Base-by-base conservation (phyloP, 1,140 invertebrate species). In the Drosophila equinoxialis region DNA sequence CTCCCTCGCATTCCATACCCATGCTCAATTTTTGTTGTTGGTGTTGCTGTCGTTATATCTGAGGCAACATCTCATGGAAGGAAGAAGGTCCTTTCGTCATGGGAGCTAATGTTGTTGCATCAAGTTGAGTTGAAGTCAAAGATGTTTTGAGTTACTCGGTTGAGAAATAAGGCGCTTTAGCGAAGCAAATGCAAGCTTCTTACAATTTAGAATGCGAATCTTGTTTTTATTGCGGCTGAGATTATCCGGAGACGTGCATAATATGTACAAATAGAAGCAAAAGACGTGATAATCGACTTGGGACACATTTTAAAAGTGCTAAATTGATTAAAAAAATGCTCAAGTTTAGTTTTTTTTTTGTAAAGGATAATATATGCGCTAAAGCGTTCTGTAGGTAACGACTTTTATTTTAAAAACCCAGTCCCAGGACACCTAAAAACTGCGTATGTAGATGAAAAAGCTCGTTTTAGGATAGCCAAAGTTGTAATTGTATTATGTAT, bases 131-230 rank as follows among this genome's bases (percentile, higher is more conserved):
- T 69, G 45, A 70, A 77, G 74, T 77, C 74, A 77, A 77, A 77
- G 74, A 77, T 77, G 74, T 65, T 76, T 77, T 77, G 58, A 77
- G 60, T 57, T 48, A 77, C 60, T 77, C 60, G 59, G 60, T 54
- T 77, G 74, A 77, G 74, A 77, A 77, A 77, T 77, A 77, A 70
- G 74, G 66, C 65, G 74, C 74, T 77, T 69, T 39, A 39, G 60
- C 7, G 14, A 8, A 23, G 45, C 45, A 48, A 48, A 33, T 41
- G 41, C 74, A 70, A 77, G 73, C 66, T 77, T 73, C 51, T 70
- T 76, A 70, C 59, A 58, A 65, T 77, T 77, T 77, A 65, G 63
- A 77, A 65, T 67, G 77, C 60, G 45, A 51, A 51, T 51, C 45
- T 65, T 54, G 59, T 64, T 68, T 76, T 58, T 75, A 37, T 59